A percentile compares a stretch with the other conserved stretches of the same genome.
Conservation (phyloP, 2,113 vertebrate genomes). For the Dromas ardeola region DNA sequence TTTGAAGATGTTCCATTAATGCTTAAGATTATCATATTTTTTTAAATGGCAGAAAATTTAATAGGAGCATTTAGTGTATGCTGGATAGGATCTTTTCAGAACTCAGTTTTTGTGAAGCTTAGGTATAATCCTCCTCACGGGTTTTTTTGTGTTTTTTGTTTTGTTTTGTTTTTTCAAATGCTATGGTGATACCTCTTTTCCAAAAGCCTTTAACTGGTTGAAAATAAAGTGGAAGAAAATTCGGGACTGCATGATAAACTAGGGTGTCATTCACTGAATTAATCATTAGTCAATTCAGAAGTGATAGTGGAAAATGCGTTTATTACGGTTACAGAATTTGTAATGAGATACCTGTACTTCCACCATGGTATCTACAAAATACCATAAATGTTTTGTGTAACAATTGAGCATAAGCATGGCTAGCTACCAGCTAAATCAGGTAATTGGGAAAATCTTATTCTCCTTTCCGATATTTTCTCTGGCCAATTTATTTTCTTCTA, state of each 20-base stretch:
- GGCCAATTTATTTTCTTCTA: not conserved
- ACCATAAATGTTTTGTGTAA: not conserved
- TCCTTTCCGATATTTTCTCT: not conserved
- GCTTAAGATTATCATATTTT: not conserved
- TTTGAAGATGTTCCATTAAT: conserved; percentile 14
- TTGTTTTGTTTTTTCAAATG: not conserved
- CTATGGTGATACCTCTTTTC: not conserved
- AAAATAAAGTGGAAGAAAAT: not conserved
- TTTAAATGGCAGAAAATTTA: not conserved
- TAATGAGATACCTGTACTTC: not conserved
- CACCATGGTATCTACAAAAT: not conserved
- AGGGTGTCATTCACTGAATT: not conserved
- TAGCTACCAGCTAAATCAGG: not conserved
- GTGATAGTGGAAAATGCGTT: not conserved
- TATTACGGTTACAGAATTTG: not conserved
- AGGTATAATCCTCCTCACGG: not conserved
- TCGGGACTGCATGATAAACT: not conserved
- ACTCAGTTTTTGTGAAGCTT: not conserved
- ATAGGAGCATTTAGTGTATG: not conserved
- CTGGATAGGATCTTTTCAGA: not conserved
- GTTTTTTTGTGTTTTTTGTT: not conserved
- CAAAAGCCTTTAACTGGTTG: not conserved
- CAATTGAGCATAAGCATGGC: not conserved
- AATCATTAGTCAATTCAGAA: not conserved
- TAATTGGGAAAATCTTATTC: not conserved